phyloP scores from a whole-genome alignment of 2,797 vertebrate genomes.

The Anas bernieri region DNA sequence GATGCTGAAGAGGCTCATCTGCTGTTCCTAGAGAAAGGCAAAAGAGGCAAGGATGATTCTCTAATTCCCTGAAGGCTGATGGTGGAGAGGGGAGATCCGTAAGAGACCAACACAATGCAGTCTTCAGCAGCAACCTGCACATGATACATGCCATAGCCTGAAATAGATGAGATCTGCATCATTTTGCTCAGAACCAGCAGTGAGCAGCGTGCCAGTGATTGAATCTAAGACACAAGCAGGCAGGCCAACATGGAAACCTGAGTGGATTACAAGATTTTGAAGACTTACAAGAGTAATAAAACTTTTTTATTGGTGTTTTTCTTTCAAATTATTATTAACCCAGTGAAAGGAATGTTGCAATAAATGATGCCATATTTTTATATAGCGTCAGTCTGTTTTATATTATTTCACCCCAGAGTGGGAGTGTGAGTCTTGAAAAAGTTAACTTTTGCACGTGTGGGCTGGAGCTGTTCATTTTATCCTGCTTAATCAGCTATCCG shows the following conservation, averaged over 20 bases:
- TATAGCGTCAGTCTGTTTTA: slow-evolving; percentile 3
- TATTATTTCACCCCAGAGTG: slow-evolving; percentile 21
- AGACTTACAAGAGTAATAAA: slow-evolving; percentile 32
- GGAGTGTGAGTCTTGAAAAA: slow-evolving; percentile 32
- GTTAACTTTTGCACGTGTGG: background rate
- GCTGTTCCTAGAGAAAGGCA: background rate
- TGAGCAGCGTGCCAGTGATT: background rate
- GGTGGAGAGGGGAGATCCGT: background rate
- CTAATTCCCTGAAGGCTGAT: background rate
- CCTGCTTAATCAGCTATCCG: background rate
- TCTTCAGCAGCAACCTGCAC: background rate
- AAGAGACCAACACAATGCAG: background rate
- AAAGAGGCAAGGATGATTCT: background rate
- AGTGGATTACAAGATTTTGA: background rate
- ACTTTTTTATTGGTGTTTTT: slow-evolving; percentile 15
- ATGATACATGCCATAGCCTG: background rate
- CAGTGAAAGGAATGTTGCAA: slow-evolving; percentile 13
- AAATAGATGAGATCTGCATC: background rate
- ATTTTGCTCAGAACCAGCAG: background rate
- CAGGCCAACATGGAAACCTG: background rate
- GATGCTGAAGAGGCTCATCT: background rate
- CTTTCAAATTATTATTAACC: slow-evolving; percentile 43
- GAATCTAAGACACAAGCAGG: background rate
- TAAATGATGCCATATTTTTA: slow-evolving; percentile 13
- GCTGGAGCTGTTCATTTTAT: background rate